Evolutionary conservation across 2,888 invertebrate genomes (phyloP), one percentile per base, ranked within the genome.

Genomic region (Neria commutata): DNA sequence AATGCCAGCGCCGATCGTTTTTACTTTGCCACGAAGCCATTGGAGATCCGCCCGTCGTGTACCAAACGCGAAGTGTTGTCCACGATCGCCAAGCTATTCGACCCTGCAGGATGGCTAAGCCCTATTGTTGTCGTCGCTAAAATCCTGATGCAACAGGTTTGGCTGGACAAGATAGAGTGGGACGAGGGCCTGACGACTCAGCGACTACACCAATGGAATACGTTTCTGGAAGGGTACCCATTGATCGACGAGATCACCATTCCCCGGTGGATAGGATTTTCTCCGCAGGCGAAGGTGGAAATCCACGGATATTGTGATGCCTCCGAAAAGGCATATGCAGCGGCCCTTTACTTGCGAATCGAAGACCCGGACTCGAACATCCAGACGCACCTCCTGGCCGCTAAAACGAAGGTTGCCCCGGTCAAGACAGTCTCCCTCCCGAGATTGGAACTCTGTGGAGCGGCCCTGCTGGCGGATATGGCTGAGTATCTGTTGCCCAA

Each of bases 31-130:
- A 45, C 57, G 8, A 52, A 48, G 2, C 33, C 42, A 1, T 33
- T 52, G 10, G 17, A 46, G 0, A 17, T 24, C 16, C 37, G 33
- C 10, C 2, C 23, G 0, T 1, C 2, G 1, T 48, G 21, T 11
- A 63, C 58, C 19, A 63, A 63, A 14, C 45, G 60, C 17, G 53
- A 51, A 33, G 56, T 61, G 3, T 37, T 63, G n/a, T 58, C 61
- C 0, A 29, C 55, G 8, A 60, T 62, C 17, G 40, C 60, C 1
- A 61, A 46, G 10, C 45, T 62, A 2, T 64, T 58, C 11, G 58
- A 64, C 29, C 54, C 61, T n/a, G 53, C 46, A 5, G 61, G 58
- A 1, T 60, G 55, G 59, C 45, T 58, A 37, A 5, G 14, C 6
- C 34, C 24, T 1, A 33, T 23, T 4, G 25, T 54, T 14, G 45